Percentiles rank a stretch among this genome's conserved stretches.
Evolutionary conservation across 2,888 invertebrate species (phyloP).

Genomic region (Zygogramma bicolorata): DNA sequence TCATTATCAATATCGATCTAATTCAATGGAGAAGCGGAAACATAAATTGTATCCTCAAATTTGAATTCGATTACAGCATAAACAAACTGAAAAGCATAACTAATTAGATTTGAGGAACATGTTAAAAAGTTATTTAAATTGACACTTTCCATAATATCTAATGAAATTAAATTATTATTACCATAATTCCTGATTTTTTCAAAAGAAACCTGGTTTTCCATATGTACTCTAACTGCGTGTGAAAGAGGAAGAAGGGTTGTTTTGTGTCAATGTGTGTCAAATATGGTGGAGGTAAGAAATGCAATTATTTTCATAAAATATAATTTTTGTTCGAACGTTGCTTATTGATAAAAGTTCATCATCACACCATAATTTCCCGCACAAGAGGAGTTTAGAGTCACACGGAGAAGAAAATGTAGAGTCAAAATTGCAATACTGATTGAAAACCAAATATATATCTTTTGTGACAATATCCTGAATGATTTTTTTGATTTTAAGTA

Average conservation of each 20-base stretch:
- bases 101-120: not conserved
- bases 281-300: not conserved
- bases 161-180: not conserved
- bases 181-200: not conserved
- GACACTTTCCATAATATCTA: not conserved
- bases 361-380: not conserved
- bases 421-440: not conserved
- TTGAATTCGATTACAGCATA: constrained; percentile 19
- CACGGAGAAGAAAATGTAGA: not conserved
- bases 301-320: not conserved
- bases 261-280: not conserved
- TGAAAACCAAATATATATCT: not conserved
- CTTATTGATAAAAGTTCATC: not conserved
- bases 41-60: constrained; percentile 3
- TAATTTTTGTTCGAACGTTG: not conserved
- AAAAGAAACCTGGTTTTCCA: not conserved
- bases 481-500: not conserved
- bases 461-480: not conserved
- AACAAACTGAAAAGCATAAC: constrained; percentile 1
- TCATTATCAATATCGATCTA: constrained; percentile 8
- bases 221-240: not conserved
- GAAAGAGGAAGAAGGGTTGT: not conserved
- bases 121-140: not conserved
- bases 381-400: not conserved
- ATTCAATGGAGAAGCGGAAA: constrained; percentile 15